Conservation (phyloP, 30 jellyfish, hydroid and myxozoan species). For the Aurelia coerulea region DNA sequence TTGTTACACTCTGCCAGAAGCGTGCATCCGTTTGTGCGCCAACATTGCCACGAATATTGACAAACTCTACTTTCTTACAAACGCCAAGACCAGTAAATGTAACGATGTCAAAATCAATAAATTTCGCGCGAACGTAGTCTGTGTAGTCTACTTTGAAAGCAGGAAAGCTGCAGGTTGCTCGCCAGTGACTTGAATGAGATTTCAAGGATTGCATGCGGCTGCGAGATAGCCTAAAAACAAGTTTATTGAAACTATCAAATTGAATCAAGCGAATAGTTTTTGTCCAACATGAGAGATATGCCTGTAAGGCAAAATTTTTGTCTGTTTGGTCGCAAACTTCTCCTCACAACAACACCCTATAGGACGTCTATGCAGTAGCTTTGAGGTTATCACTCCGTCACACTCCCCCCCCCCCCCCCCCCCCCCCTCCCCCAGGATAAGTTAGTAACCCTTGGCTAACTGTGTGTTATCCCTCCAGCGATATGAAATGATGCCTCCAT, state of each 20-base stretch:
- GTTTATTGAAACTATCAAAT: background rate
- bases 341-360: too few relatives aligned
- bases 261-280: too few relatives aligned
- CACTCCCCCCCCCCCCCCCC: too few relatives aligned
- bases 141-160: background rate
- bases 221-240: background rate
- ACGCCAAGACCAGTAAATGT: background rate
- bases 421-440: too few relatives aligned
- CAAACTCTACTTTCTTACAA: background rate
- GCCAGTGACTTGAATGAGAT: conserved; percentile 8
- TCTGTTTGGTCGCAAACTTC: too few relatives aligned
- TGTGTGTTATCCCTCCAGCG: too few relatives aligned
- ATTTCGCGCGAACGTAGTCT: background rate
- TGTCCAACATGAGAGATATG: too few relatives aligned
- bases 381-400: too few relatives aligned
- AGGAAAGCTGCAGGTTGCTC: conserved; percentile 6
- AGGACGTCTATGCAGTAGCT: too few relatives aligned
- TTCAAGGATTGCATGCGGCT: background rate
- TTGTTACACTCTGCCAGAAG: background rate
- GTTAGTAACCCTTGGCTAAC: too few relatives aligned
- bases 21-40: background rate
- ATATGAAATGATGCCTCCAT: too few relatives aligned
- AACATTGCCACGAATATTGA: background rate
- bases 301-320: too few relatives aligned
- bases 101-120: background rate